phyloP scores from a whole-genome alignment of 2,113 vertebrate genomes.

The Trematocara variabile region DNA sequence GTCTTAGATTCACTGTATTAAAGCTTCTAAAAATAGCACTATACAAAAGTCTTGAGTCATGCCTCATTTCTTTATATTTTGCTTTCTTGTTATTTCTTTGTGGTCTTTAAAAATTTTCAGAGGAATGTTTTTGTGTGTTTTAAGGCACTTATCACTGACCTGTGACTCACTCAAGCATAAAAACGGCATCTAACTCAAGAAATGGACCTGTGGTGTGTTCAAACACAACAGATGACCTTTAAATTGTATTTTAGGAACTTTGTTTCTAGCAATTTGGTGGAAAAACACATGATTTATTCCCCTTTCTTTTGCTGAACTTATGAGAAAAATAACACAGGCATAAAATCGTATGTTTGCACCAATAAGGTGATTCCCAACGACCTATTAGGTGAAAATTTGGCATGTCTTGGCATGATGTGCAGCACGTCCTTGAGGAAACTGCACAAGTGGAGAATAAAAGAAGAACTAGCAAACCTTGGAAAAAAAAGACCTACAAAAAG shows the following conservation, averaged over 20 bases:
- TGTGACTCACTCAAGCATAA: background rate
- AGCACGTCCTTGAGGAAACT: background rate
- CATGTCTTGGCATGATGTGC: background rate
- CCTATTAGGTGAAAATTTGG: background rate
- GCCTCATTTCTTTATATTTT: background rate
- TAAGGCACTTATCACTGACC: fast-evolving
- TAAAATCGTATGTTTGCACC: background rate
- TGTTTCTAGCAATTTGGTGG: fast-evolving
- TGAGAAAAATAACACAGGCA: background rate
- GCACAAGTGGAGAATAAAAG: background rate
- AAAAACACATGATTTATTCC: background rate
- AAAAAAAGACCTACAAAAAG: background rate
- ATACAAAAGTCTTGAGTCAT: background rate
- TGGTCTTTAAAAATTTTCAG: background rate
- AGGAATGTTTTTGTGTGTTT: background rate
- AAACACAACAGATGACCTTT: background rate
- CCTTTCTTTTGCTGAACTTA: background rate
- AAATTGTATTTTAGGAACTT: background rate
- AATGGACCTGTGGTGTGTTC: background rate
- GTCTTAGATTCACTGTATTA: background rate
- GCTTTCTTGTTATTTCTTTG: background rate
- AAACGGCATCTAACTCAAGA: background rate
- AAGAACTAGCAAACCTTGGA: background rate
- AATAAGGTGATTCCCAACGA: background rate
- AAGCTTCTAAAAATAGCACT: background rate